These are phyloP conservation scores for Lysiphlebus fabarum DNA, from an alignment of 1,140 invertebrate species.

Conservation along the genomic window DNA sequence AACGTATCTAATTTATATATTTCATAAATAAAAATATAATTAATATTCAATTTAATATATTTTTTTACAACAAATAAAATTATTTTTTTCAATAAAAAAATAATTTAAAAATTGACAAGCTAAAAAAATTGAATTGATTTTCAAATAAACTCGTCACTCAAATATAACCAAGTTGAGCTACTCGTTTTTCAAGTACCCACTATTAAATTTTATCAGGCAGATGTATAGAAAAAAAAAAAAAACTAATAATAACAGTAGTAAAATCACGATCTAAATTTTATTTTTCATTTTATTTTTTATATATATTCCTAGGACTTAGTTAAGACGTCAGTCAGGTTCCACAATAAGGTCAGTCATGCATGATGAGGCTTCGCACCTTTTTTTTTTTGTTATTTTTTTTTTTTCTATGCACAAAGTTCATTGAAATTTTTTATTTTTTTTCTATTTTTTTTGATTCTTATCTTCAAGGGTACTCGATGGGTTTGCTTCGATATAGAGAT, in stretches of 20 bases:
- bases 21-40: too few relatives aligned
- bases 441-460: conserved; percentile 50
- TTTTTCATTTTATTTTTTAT: conserved; percentile 5
- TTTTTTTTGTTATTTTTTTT: conserved; percentile 28
- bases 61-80: too few relatives aligned
- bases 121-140: too few relatives aligned
- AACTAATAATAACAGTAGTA: conserved; percentile 3
- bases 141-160: too few relatives aligned
- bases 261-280: neutral
- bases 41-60: too few relatives aligned
- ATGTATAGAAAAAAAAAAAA: conserved; percentile 18
- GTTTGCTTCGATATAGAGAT: conserved; percentile 50
- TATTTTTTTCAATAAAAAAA: too few relatives aligned
- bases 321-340: conserved; percentile 51
- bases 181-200: too few relatives aligned
- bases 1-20: too few relatives aligned
- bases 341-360: conserved; percentile 55
- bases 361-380: conserved; percentile 52
- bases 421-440: neutral
- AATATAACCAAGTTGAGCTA: too few relatives aligned
- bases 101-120: too few relatives aligned
- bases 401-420: conserved; percentile 10
- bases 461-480: conserved; percentile 53
- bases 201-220: conserved; percentile 7
- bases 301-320: conserved; percentile 43